These are phyloP conservation scores for Rambutsinella grinnellia DNA, from an alignment of 2,888 invertebrate genomes.

Conservation along the genomic window DNA sequence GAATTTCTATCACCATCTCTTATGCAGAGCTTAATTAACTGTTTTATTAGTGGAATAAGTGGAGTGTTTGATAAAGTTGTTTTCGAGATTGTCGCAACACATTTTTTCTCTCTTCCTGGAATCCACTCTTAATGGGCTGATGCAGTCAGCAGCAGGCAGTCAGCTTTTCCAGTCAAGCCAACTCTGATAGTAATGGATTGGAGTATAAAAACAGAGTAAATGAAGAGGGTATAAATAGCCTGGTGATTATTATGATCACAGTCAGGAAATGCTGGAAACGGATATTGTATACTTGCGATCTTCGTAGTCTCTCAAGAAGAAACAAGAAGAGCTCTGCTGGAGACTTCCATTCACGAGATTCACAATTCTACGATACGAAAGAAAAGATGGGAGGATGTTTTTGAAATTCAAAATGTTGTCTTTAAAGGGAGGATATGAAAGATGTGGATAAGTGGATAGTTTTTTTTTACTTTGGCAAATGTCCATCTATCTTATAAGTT, in stretches of 20 bases:
- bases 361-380: neutral
- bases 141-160: too few species aligned
- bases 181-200: too few species aligned
- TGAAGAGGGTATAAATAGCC: neutral
- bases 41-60: too few species aligned
- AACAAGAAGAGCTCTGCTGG: conserved; percentile 22
- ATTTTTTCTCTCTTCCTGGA: neutral
- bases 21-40: too few species aligned
- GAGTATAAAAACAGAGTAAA: too few species aligned
- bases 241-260: neutral
- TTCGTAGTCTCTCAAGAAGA: neutral
- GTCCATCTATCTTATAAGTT: neutral
- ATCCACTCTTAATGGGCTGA: neutral
- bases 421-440: neutral
- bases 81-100: neutral
- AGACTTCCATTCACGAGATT: conserved; percentile 27
- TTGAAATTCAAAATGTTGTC: neutral
- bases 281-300: neutral
- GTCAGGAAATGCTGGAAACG: neutral
- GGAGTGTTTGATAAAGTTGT: neutral
- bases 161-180: too few species aligned
- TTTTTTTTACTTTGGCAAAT: neutral
- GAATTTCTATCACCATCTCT: too few species aligned
- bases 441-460: neutral
- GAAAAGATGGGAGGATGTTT: neutral